Evolutionary conservation across 2,113 vertebrate genomes (phyloP), one percentile per base, ranked within the genome.

Genomic region (Galemys pyrenaicus): DNA sequence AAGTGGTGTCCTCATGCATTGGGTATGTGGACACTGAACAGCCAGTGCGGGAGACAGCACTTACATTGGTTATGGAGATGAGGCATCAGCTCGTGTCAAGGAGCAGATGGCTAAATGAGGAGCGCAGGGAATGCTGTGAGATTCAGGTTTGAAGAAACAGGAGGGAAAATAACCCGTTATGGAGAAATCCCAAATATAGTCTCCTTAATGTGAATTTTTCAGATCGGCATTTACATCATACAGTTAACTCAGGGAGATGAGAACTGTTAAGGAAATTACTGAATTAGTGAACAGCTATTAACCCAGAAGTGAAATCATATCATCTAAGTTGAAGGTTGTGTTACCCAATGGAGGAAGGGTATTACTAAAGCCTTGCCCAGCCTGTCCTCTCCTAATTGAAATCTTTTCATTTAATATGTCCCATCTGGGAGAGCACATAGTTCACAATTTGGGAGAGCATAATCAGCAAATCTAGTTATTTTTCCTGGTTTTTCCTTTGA

Each of bases 81-180:
- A 94, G 89, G 73, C 54, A 96, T 89, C 46, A 56, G 60, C 88
- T 92, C 5, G 0, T 91, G 92, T 88, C 78, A 89, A 68, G 74
- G 87, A 95, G 32, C 87, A 97, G 96, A 95, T 91, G 93, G 96
- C 89, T 91, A 84, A 96, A 89, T 92, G 90, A 96, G 82, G 90
- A 94, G 37, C 35, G 71, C 64, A n/a, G 91, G 90, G 80, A 94
- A 44, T 62, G 71, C 73, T 13, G 2, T 85, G 82, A 96, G 71
- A 51, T 87, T 94, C 22, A 65, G 56, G 62, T 82, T 77, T 81
- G 89, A 94, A 89, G 90, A 95, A 96, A 71, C n/a, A 37, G 94
- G 56, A 67, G 93, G 13, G 60, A 77, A 71, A 95, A 94, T 54
- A 77, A 94, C 70, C 74, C 11, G 41, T 64, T 1, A 0, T 89